phyloP scores from a whole-genome alignment of 2,888 invertebrate genomes.

The Tanytarsus gracilentus region DNA sequence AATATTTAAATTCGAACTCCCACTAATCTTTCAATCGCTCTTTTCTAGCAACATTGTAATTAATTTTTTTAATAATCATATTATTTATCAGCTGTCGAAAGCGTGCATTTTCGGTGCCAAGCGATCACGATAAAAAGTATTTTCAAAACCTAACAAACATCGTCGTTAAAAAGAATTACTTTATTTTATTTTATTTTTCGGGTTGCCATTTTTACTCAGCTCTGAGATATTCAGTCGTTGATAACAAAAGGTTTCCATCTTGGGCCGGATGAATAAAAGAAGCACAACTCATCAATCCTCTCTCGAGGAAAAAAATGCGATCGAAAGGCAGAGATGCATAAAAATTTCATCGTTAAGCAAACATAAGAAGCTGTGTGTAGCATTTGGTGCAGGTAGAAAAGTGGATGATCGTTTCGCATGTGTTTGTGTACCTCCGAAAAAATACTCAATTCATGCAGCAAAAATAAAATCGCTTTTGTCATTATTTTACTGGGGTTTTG shows the following conservation, averaged over 20 bases:
- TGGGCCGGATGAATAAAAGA: neutral
- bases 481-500: constrained; percentile 9
- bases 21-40: no score
- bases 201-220: neutral
- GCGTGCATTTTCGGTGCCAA: constrained; percentile 20
- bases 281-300: constrained; percentile 13
- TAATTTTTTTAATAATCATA: neutral
- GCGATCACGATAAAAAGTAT: constrained; percentile 4
- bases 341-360: constrained; percentile 19
- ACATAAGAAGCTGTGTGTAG: neutral
- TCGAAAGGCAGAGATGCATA: constrained; percentile 21
- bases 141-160: neutral
- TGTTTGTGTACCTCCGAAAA: neutral
- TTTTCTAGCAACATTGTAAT: constrained; percentile 16
- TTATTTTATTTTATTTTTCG: neutral
- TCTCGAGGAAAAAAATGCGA: neutral
- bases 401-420: constrained; percentile 7
- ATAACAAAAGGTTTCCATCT: constrained; percentile 20
- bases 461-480: constrained; percentile 15
- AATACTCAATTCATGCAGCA: neutral
- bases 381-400: constrained; percentile 24
- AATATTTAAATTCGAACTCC: no score
- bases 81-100: constrained; percentile 22
- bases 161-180: neutral
- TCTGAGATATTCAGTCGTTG: neutral